Conservation (phyloP, 2,888 invertebrate species). For the Cephus pygmeus region DNA sequence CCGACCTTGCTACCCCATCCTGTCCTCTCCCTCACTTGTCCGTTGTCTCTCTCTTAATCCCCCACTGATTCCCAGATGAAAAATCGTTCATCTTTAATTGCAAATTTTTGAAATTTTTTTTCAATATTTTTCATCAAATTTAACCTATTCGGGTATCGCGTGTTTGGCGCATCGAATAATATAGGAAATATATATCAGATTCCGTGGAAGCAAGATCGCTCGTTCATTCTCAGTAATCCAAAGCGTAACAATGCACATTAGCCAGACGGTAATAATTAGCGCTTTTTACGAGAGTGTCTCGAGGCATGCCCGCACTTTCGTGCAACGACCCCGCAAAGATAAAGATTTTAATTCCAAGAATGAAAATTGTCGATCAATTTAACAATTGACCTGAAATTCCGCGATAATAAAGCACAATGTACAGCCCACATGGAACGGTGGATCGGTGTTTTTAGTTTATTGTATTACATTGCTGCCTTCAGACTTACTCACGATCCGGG, state of each 20-base stretch:
- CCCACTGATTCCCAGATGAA: conserved; percentile 18
- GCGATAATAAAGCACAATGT: conserved; percentile 36
- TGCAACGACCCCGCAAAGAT: conserved; percentile 52
- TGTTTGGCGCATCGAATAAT: not conserved
- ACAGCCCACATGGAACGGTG: conserved; percentile 22
- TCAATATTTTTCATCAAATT: not conserved
- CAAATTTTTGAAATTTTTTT: not conserved
- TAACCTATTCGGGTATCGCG: not conserved
- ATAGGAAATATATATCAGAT: not conserved
- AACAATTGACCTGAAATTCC: conserved; percentile 63
- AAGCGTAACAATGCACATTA: not conserved
- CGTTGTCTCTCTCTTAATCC: conserved; percentile 31
- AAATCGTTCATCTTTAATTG: not conserved
- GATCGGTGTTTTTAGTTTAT: conserved; percentile 42
- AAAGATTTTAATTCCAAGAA: conserved; percentile 61
- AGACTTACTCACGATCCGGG: conserved; percentile 19
- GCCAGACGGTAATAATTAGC: conserved; percentile 54
- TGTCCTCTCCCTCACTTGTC: conserved; percentile 17
- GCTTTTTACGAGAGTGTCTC: conserved; percentile 52
- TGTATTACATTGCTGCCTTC: conserved; percentile 29
- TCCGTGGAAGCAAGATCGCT: not conserved
- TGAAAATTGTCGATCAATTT: conserved; percentile 63
- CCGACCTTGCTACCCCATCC: conserved; percentile 37
- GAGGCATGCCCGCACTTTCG: conserved; percentile 40
- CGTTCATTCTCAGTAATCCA: not conserved